Base-by-base conservation (phyloP, 2,797 vertebrate species). In the Catharus ustulatus region DNA sequence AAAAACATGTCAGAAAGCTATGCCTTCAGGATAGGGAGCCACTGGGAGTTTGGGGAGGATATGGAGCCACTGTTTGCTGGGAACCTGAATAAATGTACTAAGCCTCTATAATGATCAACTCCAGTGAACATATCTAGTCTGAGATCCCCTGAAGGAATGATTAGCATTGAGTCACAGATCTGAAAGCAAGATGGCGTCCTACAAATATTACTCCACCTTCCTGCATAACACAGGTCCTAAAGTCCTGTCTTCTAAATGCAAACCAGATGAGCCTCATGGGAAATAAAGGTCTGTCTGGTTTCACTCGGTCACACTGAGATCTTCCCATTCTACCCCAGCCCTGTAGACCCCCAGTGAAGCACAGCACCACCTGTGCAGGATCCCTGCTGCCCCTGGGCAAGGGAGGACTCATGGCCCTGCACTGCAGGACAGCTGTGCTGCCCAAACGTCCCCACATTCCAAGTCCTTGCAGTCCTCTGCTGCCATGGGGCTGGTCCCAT, bases 361-460 rank as follows among this genome's bases (percentile, higher is more conserved):
- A 52, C 57, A 51, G 63, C 66, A 76, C 5, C 29, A 13, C 14
- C 32, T 3, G 59, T 6, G 4, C 46, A 58, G 42, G 22, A 54
- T 7, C 36, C 59, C 26, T 18, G 9, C 34, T 11, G 40, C 15
- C 62, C 46, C 36, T 2, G 30, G 21, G 54, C 38, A n/a, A 46
- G 22, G 43, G 27, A 71, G n/a, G 20, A 86, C 55, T 26, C n/a
- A 20, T 0, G 5, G 52, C 42, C 49, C 11, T 2, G 3, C 17
- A 11, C 45, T 9, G 58, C 76, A 59, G 43, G 2, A 29, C 1
- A 3, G 7, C 13, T 7, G 26, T 1, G 1, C 55, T 48, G 34
- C 32, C 43, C 36, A 23, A 13, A 34, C 3, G 29, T 6, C 68
- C 45, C 15, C 13, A 15, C 14, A 1, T n/a, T 30, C 15, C 2